phyloP scores from a whole-genome alignment of 1,140 invertebrate genomes.

The Drosophila burlai region DNA sequence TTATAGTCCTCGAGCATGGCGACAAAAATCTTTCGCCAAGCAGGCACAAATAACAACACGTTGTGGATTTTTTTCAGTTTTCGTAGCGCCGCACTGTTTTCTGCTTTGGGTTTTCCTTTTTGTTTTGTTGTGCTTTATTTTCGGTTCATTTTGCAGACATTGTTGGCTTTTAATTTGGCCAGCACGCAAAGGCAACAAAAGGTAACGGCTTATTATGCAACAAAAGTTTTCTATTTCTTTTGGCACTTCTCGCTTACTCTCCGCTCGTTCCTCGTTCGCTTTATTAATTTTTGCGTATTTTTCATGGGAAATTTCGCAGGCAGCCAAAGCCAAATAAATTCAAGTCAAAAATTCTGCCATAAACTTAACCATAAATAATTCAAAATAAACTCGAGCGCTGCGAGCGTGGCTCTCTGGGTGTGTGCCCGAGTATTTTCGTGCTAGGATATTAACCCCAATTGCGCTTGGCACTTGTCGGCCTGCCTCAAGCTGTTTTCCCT shows the following conservation, averaged over 20 bases:
- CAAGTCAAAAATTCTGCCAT: conserved; percentile 79
- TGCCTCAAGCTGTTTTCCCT: conserved; percentile 38
- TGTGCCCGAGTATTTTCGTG: conserved; percentile 65
- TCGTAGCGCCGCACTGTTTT: conserved; percentile 15
- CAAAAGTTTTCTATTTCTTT: conserved; percentile 67
- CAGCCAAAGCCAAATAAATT: conserved; percentile 69
- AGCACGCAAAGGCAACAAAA: conserved; percentile 70
- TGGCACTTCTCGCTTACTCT: conserved; percentile 47
- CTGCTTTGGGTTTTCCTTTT: not conserved
- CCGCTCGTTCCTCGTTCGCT: conserved; percentile 30
- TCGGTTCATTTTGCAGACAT: conserved; percentile 80
- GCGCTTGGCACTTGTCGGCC: conserved; percentile 72
- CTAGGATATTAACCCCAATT: conserved; percentile 83
- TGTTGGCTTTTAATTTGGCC: conserved; percentile 81
- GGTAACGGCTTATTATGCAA: conserved; percentile 71
- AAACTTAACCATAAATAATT: conserved; percentile 83
- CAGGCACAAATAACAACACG: conserved; percentile 76
- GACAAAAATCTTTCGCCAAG: conserved; percentile 73
- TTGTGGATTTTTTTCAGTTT: conserved; percentile 49
- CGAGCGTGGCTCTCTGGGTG: conserved; percentile 27
- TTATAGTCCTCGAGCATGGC: conserved; percentile 73
- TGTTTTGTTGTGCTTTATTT: conserved; percentile 48
- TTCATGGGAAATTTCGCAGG: conserved; percentile 61
- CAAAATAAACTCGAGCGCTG: conserved; percentile 60
- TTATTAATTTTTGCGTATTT: conserved; percentile 82